Percentiles rank a stretch among this genome's conserved stretches.
Evolutionary conservation across 2,113 vertebrate species (phyloP).

Genomic region (Alligator sinensis): DNA sequence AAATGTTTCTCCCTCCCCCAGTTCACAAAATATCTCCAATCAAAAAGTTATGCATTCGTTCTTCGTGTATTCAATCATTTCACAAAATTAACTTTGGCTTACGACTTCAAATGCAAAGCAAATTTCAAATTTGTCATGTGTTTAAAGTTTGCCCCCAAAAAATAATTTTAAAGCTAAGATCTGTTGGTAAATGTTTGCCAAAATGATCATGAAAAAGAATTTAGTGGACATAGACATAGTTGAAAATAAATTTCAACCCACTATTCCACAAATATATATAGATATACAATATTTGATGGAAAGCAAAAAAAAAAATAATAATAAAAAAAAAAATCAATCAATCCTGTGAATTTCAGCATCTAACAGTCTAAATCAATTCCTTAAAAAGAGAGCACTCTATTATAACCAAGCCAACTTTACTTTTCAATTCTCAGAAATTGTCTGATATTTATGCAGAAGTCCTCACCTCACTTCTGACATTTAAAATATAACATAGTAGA

Average conservation of each 20-base stretch:
- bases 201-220: not conserved
- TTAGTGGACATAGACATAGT: not conserved
- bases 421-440: not conserved
- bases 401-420: not conserved
- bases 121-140: too few relatives aligned
- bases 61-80: too few relatives aligned
- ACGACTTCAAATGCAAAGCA: too few relatives aligned
- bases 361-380: not conserved
- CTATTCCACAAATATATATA: not conserved
- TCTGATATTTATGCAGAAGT: not conserved
- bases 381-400: not conserved
- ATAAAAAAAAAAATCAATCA: too few relatives aligned
- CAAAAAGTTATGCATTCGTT: too few relatives aligned
- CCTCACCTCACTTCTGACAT: not conserved
- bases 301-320: not conserved
- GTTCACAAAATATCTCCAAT: not conserved
- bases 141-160: too few relatives aligned
- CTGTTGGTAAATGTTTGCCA: not conserved
- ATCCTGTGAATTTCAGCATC: not conserved
- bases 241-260: not conserved
- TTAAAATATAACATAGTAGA: not conserved
- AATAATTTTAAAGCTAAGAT: not conserved
- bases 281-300: too few relatives aligned
- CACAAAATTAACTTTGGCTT: too few relatives aligned
- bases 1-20: not conserved